A percentile compares a stretch with the other conserved stretches of the same genome.
Evolutionary conservation across 2,888 invertebrate species (phyloP).

Genomic region (Cantharis lateralis): DNA sequence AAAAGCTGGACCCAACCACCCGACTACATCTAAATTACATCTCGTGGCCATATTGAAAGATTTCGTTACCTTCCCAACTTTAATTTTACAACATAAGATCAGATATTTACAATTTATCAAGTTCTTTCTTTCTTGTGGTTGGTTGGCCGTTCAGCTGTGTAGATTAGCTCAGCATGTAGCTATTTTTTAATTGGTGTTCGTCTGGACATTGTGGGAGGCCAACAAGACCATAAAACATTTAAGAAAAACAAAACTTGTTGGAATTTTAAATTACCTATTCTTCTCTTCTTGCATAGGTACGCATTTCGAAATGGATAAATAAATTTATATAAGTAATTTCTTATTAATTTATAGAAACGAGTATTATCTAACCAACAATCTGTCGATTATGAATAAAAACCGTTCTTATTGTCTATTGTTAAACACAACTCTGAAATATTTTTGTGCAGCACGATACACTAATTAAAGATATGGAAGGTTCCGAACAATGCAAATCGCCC

Average conservation of each 20-base stretch:
- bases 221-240: slow-evolving; percentile 24
- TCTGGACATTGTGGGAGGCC: slow-evolving; percentile 41
- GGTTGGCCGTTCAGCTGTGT: slow-evolving; percentile 47
- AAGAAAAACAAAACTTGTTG: slow-evolving; percentile 15
- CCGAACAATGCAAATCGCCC: slow-evolving; percentile 22
- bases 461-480: neutral
- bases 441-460: neutral
- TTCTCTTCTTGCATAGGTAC: neutral
- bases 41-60: neutral
- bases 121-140: slow-evolving; percentile 48
- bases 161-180: slow-evolving; percentile 50
- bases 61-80: neutral
- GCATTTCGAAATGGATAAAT: neutral
- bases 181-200: slow-evolving; percentile 55
- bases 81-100: neutral
- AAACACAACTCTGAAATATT: neutral
- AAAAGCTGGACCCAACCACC: neutral
- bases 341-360: neutral
- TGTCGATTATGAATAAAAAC: neutral
- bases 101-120: slow-evolving; percentile 41
- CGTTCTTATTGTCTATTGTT: neutral
- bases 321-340: neutral
- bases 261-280: slow-evolving; percentile 14
- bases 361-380: neutral
- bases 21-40: neutral